Conservation (phyloP, 2,888 invertebrate genomes). For the Galerucella calmariensis region DNA sequence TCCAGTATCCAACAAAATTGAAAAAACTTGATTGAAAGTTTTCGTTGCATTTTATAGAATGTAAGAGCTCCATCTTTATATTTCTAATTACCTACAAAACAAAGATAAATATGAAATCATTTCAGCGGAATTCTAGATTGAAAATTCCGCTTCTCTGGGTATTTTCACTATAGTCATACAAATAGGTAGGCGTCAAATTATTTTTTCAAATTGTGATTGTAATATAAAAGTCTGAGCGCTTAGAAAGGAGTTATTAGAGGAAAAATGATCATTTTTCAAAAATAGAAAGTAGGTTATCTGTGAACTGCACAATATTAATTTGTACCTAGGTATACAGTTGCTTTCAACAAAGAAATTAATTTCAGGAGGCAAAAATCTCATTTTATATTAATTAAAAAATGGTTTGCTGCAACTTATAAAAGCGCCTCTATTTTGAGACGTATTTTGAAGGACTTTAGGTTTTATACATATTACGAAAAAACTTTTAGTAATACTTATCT, state of each 20-base stretch:
- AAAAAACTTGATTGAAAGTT: background rate
- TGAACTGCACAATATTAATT: too few species aligned
- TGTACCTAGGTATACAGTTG: too few species aligned
- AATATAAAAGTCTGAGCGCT: background rate
- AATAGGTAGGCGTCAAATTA: background rate
- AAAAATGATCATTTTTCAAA: background rate
- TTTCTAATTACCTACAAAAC: background rate
- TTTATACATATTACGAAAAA: too few species aligned
- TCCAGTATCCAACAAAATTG: background rate
- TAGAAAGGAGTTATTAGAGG: too few species aligned
- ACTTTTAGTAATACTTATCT: too few species aligned
- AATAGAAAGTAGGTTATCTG: too few species aligned
- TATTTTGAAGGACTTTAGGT: too few species aligned
- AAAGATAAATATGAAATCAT: slow-evolving; percentile 1
- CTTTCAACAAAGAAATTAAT: too few species aligned
- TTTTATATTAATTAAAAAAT: too few species aligned
- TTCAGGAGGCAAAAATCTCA: too few species aligned
- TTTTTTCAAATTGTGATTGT: background rate
- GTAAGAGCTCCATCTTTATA: background rate
- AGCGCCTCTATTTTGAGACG: too few species aligned
- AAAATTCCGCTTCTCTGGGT: background rate
- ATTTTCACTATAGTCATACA: background rate
- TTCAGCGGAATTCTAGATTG: background rate
- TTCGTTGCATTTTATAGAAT: background rate
- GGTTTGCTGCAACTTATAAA: too few species aligned